Base-by-base conservation (phyloP, 1,140 invertebrate species). In the Polypedilum pembai region DNA sequence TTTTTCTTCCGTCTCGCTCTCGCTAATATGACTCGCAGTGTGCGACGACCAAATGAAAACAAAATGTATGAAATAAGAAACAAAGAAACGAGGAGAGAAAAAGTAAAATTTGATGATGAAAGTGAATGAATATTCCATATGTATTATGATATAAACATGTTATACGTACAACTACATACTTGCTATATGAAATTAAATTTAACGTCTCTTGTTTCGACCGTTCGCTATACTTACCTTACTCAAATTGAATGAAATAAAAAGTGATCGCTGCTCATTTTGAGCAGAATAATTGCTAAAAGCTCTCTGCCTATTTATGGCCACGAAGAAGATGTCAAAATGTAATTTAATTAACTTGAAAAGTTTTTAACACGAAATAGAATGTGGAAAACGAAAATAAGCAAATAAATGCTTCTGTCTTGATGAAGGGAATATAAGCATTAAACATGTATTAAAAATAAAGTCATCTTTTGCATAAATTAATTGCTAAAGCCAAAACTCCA, bases 91-190 rank as follows among this genome's bases (percentile, higher is more conserved):
- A 56, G 45, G n/a, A 56, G 45, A 56, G 45, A 56, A 56, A 56
- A 56, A 56, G 45, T 56, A 56, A 56, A 56, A 56, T 56, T 56
- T 56, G 45, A 56, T 56, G 45, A 56, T 56, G 45, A 56, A 56
- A 56, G 45, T 56, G 45, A 56, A 56, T 56, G 45, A 56, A 56
- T 56, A 56, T 56, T 56, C 45, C 45, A 56, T 56, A 56, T n/a
- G 45, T 56, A 56, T 56, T 56, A 56, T 56, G 45, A 12, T 56
- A n/a, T n/a, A 56, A 56, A 56, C 45, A 56, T n/a, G 12, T 56
- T 56, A 56, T 56, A 56, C 12, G n/a, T 56, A 56, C 45, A 56
- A n/a, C 12, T 56, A 56, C n/a, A 56, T n/a, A 56, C 45, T 4
- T 15, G 12, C n/a, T 56, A n/a, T 56, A 15, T 45, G 45, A 12